These are phyloP conservation scores for Lasioglossum leucozonium DNA, from an alignment of 2,888 invertebrate genomes.

Conservation along the genomic window DNA sequence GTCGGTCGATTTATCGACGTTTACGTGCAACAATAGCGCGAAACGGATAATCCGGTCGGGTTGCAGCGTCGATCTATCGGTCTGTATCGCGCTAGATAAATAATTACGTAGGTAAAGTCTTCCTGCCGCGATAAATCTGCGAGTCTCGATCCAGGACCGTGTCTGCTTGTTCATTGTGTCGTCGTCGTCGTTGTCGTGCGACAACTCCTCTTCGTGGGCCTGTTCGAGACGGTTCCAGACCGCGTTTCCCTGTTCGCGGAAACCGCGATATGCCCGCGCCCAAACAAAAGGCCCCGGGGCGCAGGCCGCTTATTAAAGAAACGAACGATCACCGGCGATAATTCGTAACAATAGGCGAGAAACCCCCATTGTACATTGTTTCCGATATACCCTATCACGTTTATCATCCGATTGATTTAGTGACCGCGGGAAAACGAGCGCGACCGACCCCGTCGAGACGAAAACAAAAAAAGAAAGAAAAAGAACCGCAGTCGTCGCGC, in stretches of 20 bases:
- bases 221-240: background rate
- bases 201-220: conserved; percentile 21
- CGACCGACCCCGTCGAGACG: background rate
- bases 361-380: conserved; percentile 64
- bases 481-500: background rate
- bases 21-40: background rate
- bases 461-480: background rate
- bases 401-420: conserved; percentile 60
- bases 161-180: conserved; percentile 46
- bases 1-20: background rate
- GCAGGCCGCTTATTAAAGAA: conserved; percentile 55
- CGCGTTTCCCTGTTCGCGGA: conserved; percentile 57
- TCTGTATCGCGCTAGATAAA: conserved; percentile 50
- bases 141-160: conserved; percentile 1
- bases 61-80: conserved; percentile 1
- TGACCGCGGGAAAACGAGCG: conserved; percentile 12
- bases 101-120: conserved; percentile 58
- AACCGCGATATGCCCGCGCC: conserved; percentile 35
- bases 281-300: conserved; percentile 54
- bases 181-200: conserved; percentile 21
- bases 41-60: conserved; percentile 5
- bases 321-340: conserved; percentile 61
- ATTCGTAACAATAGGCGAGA: conserved; percentile 65
- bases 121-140: conserved; percentile 58
- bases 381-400: conserved; percentile 50